These are phyloP conservation scores for Danaus chrysippus DNA, from an alignment of 2,888 invertebrate species.

Conservation along the genomic window DNA sequence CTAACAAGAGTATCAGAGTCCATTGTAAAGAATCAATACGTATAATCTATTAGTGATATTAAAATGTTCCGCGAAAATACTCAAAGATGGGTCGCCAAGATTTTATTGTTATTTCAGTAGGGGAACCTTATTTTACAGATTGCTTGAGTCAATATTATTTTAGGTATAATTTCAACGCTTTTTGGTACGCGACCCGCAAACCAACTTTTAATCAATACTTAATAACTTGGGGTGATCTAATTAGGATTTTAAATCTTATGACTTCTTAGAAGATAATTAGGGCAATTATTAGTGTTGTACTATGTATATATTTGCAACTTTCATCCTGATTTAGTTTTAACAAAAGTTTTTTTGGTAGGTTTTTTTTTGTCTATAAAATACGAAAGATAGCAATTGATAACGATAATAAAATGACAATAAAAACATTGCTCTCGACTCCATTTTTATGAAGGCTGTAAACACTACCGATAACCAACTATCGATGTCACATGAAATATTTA, in stretches of 20 bases:
- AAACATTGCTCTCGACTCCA: conserved; percentile 44
- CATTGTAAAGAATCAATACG: conserved; percentile 65
- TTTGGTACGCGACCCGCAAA: conserved; percentile 28
- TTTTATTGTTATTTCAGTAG: conserved; percentile 44
- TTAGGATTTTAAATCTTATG: conserved; percentile 6
- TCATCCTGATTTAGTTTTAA: too few relatives aligned
- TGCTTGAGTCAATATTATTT: conserved; percentile 43
- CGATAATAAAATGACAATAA: conserved; percentile 42
- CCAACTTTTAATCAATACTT: conserved; percentile 32
- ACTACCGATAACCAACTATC: conserved; percentile 57
- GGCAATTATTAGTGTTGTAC: background rate
- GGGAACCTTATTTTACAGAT: conserved; percentile 39
- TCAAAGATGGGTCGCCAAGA: conserved; percentile 45
- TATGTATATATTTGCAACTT: background rate
- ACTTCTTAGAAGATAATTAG: too few relatives aligned
- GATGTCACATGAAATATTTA: conserved; percentile 62
- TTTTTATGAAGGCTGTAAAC: conserved; percentile 64
- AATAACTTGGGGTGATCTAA: conserved; percentile 23
- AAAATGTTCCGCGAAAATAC: conserved; percentile 53
- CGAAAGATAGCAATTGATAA: conserved; percentile 38
- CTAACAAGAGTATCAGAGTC: conserved; percentile 55
- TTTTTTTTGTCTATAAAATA: conserved; percentile 14
- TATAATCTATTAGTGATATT: conserved; percentile 73
- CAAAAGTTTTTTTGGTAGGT: too few relatives aligned
- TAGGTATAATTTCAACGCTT: conserved; percentile 34